These are phyloP conservation scores for Dolichopus griseipennis DNA, from an alignment of 2,888 invertebrate species.

Conservation along the genomic window DNA sequence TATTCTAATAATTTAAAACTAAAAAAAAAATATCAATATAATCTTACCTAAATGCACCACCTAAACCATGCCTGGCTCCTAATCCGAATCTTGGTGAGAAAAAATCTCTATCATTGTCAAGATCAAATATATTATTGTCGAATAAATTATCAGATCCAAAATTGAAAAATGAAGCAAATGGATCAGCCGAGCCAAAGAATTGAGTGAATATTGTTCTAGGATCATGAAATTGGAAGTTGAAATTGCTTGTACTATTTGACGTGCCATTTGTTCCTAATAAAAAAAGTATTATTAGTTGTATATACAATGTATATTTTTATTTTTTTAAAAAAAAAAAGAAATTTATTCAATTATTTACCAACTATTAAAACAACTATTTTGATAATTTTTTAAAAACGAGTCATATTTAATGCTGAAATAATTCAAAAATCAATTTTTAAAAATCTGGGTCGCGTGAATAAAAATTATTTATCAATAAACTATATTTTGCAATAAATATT, in stretches of 20 bases:
- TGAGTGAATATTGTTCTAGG: slow-evolving; percentile 94
- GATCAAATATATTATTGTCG: slow-evolving; percentile 58
- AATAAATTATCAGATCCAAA: slow-evolving; percentile 51
- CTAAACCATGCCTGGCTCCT: slow-evolving; percentile 59
- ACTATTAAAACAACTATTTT: no score
- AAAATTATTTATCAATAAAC: no score
- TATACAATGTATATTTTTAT: no score
- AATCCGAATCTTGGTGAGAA: slow-evolving; percentile 69
- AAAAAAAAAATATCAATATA: not conserved
- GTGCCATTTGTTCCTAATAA: not conserved
- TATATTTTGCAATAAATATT: no score
- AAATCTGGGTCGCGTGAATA: no score
- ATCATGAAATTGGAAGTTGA: slow-evolving; percentile 68
- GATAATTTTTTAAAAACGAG: no score
- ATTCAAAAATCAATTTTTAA: no score
- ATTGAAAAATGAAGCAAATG: slow-evolving; percentile 85
- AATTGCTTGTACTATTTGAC: not conserved
- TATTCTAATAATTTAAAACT: not conserved
- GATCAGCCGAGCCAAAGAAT: slow-evolving; percentile 93
- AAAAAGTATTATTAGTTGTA: slow-evolving; percentile 2
- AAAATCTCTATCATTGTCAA: slow-evolving; percentile 69
- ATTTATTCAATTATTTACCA: no score
- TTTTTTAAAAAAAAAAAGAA: no score
- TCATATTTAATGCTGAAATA: no score
- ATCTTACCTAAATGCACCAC: slow-evolving; percentile 53